Base-by-base conservation (phyloP, 2,113 vertebrate species). In the Psittacula cyanocephala region DNA sequence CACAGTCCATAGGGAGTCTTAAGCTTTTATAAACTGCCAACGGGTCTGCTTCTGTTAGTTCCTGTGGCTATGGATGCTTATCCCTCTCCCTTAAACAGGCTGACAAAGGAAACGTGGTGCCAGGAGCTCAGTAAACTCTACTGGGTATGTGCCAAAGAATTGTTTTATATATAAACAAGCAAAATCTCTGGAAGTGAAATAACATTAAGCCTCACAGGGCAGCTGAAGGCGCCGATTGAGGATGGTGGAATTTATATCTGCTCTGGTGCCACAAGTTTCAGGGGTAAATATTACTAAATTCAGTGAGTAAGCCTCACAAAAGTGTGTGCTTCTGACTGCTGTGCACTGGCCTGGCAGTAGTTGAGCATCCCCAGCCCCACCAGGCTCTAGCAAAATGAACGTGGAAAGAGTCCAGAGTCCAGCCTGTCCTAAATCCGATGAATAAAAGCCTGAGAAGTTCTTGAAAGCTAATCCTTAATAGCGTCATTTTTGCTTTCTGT, bases 81-180 rank as follows among this genome's bases (percentile, higher is more conserved):
- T 91, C 6, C 8, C 6, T 5, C 28, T 39, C 35, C 19, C 53
- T 70, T 55, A 64, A 13, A 76, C 18, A 63, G 49, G 15, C 87
- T 44, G 39, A 53, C 12, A 20, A 72, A 79, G 46, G 76, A 86
- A 59, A 22, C 25, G 27, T 31, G 33, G 39, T 86, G 82, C 81
- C 60, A 83, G 75, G 60, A 89, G n/a, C 82, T 88, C 67, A 27
- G 67, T 90, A 50, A 91, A 67, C 68, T 78, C 63, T 0, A 0
- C 33, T 83, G 68, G 25, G 13, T 59, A 12, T 19, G 60, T 29
- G 85, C 80, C 93, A 94, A n/a, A 63, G 27, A 44, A 88, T 71
- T 90, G 64, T 91, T 95, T 82, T 86, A 68, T 83, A 35, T 67
- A 85, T 82, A 94, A 91, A 80, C 92, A 93, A 88, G 39, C 35